Evolutionary conservation across 2,888 invertebrate genomes (phyloP).

Genomic region (Rosalia funebris): DNA sequence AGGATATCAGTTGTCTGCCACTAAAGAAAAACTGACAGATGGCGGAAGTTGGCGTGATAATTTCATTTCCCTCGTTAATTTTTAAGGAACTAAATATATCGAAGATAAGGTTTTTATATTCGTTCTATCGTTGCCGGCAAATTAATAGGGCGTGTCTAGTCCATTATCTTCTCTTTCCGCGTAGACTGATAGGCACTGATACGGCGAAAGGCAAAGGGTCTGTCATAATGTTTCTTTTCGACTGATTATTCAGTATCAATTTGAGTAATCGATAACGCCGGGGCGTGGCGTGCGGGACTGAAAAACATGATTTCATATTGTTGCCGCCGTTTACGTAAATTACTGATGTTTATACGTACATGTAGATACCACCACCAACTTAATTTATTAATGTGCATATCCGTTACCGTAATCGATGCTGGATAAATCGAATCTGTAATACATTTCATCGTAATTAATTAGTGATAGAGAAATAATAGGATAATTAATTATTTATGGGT

Average conservation of each 20-base stretch:
- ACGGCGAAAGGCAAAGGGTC: constrained; percentile 29
- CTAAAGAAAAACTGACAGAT: too few relatives aligned
- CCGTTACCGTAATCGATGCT: too few relatives aligned
- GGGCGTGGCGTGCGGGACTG: constrained; percentile 12
- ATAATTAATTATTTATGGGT: too few relatives aligned
- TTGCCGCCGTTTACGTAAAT: background rate
- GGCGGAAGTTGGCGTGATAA: background rate
- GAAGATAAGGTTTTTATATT: constrained; percentile 15
- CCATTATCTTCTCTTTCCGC: constrained; percentile 32
- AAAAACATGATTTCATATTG: background rate
- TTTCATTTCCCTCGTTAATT: background rate
- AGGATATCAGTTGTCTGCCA: too few relatives aligned
- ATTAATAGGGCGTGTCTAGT: constrained; percentile 33
- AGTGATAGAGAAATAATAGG: too few relatives aligned
- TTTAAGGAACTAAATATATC: background rate
- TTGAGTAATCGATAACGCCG: constrained; percentile 24
- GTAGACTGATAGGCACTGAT: constrained; percentile 34
- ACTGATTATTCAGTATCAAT: constrained; percentile 20
- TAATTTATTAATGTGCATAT: too few relatives aligned
- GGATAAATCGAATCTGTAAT: too few relatives aligned
- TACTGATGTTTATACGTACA: too few relatives aligned
- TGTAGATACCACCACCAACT: too few relatives aligned
- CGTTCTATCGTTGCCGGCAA: constrained; percentile 3
- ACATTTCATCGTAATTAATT: too few relatives aligned
- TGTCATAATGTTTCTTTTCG: constrained; percentile 34